A percentile compares a stretch with the other conserved stretches of the same genome.
phyloP scores from a whole-genome alignment of 2,113 vertebrate genomes.

The Microtus montanus region DNA sequence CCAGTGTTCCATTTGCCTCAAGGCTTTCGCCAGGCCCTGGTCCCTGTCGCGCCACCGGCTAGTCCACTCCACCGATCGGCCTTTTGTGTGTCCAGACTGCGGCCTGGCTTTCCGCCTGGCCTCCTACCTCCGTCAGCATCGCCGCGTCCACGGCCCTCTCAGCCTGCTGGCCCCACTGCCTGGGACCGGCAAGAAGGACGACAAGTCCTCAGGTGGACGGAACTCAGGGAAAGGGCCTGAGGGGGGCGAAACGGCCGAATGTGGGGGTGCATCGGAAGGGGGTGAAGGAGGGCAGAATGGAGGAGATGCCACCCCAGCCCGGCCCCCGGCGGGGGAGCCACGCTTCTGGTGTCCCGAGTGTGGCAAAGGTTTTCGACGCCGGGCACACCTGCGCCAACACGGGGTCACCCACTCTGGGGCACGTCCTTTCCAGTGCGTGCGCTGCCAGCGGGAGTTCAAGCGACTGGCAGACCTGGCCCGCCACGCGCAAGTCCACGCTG shows the following conservation, averaged over 20 bases:
- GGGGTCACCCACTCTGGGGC: constrained; percentile 77
- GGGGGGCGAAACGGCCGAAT: constrained; percentile 87
- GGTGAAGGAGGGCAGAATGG: constrained; percentile 58
- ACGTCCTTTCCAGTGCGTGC: constrained; percentile 81
- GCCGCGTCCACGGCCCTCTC: constrained; percentile 75
- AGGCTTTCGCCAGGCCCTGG: constrained; percentile 81
- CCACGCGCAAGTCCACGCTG: constrained; percentile 79
- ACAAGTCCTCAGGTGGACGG: constrained; percentile 24
- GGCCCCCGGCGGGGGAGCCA: constrained; percentile 70
- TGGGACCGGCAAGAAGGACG: constrained; percentile 35
- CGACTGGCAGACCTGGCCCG: constrained; percentile 77
- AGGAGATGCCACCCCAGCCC: constrained; percentile 48
- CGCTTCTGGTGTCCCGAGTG: constrained; percentile 80
- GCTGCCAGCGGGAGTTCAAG: constrained; percentile 81
- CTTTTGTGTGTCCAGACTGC: constrained; percentile 80
- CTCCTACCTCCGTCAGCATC: constrained; percentile 83
- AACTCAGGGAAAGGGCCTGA: constrained; percentile 69
- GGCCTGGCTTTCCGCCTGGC: constrained; percentile 81
- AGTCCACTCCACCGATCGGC: constrained; percentile 80
- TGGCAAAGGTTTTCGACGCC: constrained; percentile 79
- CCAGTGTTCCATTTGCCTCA: constrained; percentile 79
- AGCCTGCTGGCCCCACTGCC: constrained; percentile 70
- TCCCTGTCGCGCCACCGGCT: constrained; percentile 79
- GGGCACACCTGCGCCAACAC: constrained; percentile 79
- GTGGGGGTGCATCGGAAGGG: constrained; percentile 64